Base-by-base conservation (phyloP, 2,797 vertebrate species). In the Catharus ustulatus region DNA sequence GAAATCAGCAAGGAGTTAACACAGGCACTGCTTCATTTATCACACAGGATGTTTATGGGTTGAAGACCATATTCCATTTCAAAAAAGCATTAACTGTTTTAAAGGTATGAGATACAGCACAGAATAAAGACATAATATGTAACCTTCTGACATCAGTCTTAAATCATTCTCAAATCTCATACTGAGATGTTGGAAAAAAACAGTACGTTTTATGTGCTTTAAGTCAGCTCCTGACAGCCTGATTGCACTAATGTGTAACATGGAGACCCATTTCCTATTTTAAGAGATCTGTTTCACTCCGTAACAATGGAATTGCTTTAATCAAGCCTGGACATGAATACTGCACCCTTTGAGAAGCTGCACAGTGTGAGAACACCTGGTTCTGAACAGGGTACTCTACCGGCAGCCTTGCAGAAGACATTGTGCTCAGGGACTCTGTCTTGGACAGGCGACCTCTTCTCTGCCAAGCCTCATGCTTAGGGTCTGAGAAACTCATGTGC, bases 401-500 rank as follows among this genome's bases (percentile, higher is more conserved):
- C 12, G n/a, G 12, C 27, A 58, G 29, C 46, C 46, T 36, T 54
- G 24, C 38, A 67, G 67, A 71, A 38, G 27, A 34, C 13, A 18
- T 5, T 27, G 26, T 58, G 7, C 26, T 62, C 6, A 24, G 58
- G 24, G 19, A 71, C 17, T 21, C 36, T 11, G 15, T 46, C 48
- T 55, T 26, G 45, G 40, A 36, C 34, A 46, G 26, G 27, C 9
- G 54, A 20, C 0, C 0, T 38, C 29, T 72, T 54, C 34, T 74
- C 30, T 67, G 8, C 59, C 19, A 36, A 14, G 13, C 24, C 34
- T 52, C 1, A 0, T 9, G 8, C 10, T 32, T 26, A 42, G 24
- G 26, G 16, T 15, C 27, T 66, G 32, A 84, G 38, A 77, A 81
- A 26, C 22, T 13, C 22, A 8, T 18, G 4, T 36, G 26, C 6